Evolutionary conservation across 2,888 invertebrate species (phyloP).

Genomic region (Agrilus mali): DNA sequence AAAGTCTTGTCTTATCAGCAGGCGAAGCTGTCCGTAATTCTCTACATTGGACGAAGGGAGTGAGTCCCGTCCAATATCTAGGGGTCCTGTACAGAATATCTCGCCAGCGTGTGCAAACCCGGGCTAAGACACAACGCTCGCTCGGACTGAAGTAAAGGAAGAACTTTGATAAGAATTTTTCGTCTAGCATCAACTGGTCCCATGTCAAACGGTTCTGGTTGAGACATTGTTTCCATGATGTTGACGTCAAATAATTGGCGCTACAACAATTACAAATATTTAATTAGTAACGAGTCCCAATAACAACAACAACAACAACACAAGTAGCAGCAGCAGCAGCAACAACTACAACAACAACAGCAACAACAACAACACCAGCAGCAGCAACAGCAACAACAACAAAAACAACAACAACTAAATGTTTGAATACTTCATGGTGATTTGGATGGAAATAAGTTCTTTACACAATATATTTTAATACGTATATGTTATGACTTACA

Average conservation of each 20-base stretch:
- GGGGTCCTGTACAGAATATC: slow-evolving; percentile 78
- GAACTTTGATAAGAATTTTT: slow-evolving; percentile 61
- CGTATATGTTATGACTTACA: too few species aligned
- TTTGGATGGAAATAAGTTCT: too few species aligned
- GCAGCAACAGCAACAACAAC: too few species aligned
- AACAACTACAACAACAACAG: too few species aligned
- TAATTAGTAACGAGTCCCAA: too few species aligned
- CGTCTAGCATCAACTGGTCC: slow-evolving; percentile 70
- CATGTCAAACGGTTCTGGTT: slow-evolving; percentile 49
- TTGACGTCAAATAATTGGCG: slow-evolving; percentile 10
- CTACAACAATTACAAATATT: not conserved
- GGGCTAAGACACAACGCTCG: slow-evolving; percentile 69
- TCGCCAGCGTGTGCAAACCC: slow-evolving; percentile 79
- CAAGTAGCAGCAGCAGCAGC: too few species aligned
- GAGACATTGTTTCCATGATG: slow-evolving; percentile 26
- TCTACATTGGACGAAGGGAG: slow-evolving; percentile 77
- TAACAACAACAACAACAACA: too few species aligned
- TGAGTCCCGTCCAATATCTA: slow-evolving; percentile 76
- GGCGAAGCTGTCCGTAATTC: slow-evolving; percentile 54
- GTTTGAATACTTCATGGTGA: too few species aligned
- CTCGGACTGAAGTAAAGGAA: slow-evolving; percentile 35
- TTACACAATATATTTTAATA: too few species aligned
- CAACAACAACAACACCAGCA: too few species aligned
- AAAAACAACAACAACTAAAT: too few species aligned
- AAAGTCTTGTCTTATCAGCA: slow-evolving; percentile 49